Conservation (phyloP, 2,888 invertebrate genomes). For the Sclerodermus sp. region DNA sequence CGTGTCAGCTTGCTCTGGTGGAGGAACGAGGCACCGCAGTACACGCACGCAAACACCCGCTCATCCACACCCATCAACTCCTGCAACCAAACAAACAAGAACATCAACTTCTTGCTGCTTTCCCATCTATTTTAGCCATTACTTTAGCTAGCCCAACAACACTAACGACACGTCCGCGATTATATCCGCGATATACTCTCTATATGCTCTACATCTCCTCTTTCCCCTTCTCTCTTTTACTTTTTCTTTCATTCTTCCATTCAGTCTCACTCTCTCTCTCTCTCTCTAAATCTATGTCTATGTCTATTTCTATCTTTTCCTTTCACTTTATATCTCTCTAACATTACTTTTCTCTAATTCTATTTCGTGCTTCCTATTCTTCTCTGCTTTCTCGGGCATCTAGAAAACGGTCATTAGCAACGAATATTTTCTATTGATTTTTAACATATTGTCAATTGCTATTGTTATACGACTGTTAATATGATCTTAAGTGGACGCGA, state of each 20-base stretch:
- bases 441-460: not conserved
- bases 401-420: not conserved
- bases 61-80: conserved; percentile 78
- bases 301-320: not conserved
- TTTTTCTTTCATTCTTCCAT: conserved; percentile 4
- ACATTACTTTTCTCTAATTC: no score
- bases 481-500: no score
- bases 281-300: conserved; percentile 8
- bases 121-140: conserved; percentile 3
- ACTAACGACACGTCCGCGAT: no score
- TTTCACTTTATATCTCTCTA: not conserved
- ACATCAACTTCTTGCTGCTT: conserved; percentile 86
- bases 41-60: conserved; percentile 79
- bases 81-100: conserved; percentile 86
- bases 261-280: conserved; percentile 9
- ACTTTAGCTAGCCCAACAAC: no score
- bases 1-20: conserved; percentile 89
- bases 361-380: no score
- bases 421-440: not conserved
- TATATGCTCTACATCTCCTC: conserved; percentile 6
- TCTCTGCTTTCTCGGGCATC: no score
- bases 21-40: conserved; percentile 86
- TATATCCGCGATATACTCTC: no score
- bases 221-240: conserved; percentile 8
- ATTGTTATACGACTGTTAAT: no score